Conservation (phyloP, 1,140 invertebrate species). For the Cotesia vestalis region DNA sequence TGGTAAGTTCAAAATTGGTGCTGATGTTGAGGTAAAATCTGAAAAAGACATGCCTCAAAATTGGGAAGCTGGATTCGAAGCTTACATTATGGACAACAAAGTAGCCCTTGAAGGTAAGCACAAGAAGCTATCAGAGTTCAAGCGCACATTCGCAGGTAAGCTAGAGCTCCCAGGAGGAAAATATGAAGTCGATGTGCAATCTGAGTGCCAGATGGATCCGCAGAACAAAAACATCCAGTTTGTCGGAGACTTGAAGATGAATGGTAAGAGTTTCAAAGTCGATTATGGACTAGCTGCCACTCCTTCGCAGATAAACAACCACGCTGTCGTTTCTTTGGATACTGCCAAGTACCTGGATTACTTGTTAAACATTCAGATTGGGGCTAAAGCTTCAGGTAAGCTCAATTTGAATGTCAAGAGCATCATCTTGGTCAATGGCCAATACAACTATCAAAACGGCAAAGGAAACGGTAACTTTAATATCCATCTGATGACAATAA, state of each 20-base stretch:
- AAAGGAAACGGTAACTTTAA: slow-evolving; percentile 61
- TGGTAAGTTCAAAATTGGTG: slow-evolving; percentile 66
- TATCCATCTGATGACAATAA: slow-evolving; percentile 61
- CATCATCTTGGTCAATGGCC: slow-evolving; percentile 55
- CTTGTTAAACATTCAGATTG: slow-evolving; percentile 59
- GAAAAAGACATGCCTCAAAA: slow-evolving; percentile 67
- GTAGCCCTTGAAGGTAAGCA: slow-evolving; percentile 69
- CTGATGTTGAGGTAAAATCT: slow-evolving; percentile 68
- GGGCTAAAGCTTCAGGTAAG: slow-evolving; percentile 53
- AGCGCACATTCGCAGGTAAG: slow-evolving; percentile 71
- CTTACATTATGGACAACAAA: slow-evolving; percentile 68
- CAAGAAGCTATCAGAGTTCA: slow-evolving; percentile 65
- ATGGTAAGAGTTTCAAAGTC: slow-evolving; percentile 68
- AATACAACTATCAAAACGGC: slow-evolving; percentile 55
- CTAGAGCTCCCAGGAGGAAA: slow-evolving; percentile 71
- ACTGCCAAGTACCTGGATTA: slow-evolving; percentile 68
- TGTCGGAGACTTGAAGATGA: slow-evolving; percentile 63
- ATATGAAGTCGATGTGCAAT: slow-evolving; percentile 70
- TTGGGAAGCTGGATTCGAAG: slow-evolving; percentile 69
- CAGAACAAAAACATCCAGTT: slow-evolving; percentile 69
- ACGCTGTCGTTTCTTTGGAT: slow-evolving; percentile 64
- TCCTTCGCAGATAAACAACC: slow-evolving; percentile 64
- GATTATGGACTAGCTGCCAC: slow-evolving; percentile 66
- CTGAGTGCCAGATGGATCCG: slow-evolving; percentile 65
- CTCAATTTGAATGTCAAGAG: slow-evolving; percentile 56